Evolutionary conservation across 1,140 invertebrate genomes (phyloP), one percentile per base, ranked within the genome.

Genomic region (Drosophila trapezifrons): DNA sequence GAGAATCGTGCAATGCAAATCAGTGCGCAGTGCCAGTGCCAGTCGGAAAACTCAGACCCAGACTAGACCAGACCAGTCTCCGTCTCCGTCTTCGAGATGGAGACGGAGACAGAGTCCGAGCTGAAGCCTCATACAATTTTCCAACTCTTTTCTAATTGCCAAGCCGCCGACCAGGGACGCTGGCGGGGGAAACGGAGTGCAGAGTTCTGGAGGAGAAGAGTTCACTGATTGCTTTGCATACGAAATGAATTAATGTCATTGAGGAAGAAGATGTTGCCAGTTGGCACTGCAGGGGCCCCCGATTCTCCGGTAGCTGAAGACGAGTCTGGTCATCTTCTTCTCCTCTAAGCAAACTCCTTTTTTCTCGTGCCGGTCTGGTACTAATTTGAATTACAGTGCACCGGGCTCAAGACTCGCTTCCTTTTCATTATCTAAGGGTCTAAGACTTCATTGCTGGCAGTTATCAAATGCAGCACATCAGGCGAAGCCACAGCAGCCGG

Each of bases 1-100:
- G 81, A 91, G 78, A 91, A 90, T 91, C 89, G 89, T 91, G 89
- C 89, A 89, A 91, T 91, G 89, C 89, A 91, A 91, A 91, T 91
- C 89, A 91, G 89, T 87, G 79, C 76, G 80, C 76, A 69, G 76
- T 70, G 75, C 65, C 59, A 72, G 67, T 56, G 38, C 52, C 66
- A 72, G 66, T 75, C 74, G 71, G 79, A 78, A 86, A 87, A 76
- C 67, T 82, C 59, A 71, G 66, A 66, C 64, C 63, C 47, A n/a
- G n/a, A n/a, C n/a, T 37, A 29, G 45, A 3, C 49, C 47, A 27
- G 66, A 69, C 40, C 62, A 55, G 42, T 67, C 55, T 47, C 51
- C 56, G 38, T 40, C 37, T 40, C 49, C 58, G 35, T 45, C 35
- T 46, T 17, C 18, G 29, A 79, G 66, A 55, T 20, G 29, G 29